Percentiles rank a stretch among this genome's conserved stretches.
Conservation (phyloP, 2,113 vertebrate species). For the Anguilla japonica region DNA sequence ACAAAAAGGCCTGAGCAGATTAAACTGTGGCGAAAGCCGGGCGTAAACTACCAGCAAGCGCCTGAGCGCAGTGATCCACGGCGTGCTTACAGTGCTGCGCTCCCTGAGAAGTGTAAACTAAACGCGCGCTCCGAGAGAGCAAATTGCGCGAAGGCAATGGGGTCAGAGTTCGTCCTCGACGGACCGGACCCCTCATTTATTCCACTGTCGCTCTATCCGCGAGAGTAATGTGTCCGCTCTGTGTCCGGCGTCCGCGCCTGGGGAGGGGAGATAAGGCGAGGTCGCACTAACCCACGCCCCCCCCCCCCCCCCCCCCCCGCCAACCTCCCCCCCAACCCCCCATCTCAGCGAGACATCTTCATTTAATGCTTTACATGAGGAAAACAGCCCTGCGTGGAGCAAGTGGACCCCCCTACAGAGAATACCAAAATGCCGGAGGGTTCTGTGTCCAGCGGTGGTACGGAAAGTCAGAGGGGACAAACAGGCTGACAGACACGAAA, state of each 20-base stretch:
- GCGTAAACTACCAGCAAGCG: too few species aligned
- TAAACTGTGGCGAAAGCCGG: too few species aligned
- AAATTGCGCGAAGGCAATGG: conserved; percentile 15
- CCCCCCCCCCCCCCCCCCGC: conserved; percentile 24
- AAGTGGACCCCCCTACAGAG: too few species aligned
- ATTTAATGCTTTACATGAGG: conserved; percentile 45
- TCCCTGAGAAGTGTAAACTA: too few species aligned
- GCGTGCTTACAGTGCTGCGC: too few species aligned
- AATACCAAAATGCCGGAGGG: background rate
- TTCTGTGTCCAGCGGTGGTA: conserved; percentile 10
- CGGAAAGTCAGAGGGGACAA: conserved; percentile 26
- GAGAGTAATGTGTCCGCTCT: conserved; percentile 39
- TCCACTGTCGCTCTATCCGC: conserved; percentile 36
- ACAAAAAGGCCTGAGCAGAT: background rate
- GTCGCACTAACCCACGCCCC: background rate
- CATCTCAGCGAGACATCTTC: conserved; percentile 51
- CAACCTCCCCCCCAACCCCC: conserved; percentile 10
- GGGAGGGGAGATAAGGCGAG: background rate
- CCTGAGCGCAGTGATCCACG: too few species aligned
- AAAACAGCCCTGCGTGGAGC: background rate
- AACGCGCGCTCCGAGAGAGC: background rate
- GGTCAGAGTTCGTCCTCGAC: conserved; percentile 35
- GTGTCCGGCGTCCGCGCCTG: conserved; percentile 33
- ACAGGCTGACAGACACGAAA: conserved; percentile 24
- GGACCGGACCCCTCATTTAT: conserved; percentile 28